Evolutionary conservation across 2,797 vertebrate genomes (phyloP), one percentile per base, ranked within the genome.

Genomic region (Labeo calbasu): DNA sequence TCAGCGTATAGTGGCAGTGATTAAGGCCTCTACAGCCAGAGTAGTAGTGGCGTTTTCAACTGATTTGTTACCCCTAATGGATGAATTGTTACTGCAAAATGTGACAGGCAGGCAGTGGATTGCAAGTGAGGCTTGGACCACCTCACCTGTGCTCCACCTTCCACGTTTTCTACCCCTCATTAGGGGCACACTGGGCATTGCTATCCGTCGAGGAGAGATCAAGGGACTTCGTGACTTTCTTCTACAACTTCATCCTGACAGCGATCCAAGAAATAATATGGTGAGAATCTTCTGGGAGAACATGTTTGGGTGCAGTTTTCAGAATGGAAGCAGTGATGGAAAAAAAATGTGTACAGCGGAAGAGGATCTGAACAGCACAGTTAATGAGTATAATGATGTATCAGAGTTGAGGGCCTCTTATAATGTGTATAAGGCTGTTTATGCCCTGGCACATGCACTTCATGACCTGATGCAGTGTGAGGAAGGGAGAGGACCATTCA

Each of bases 161-260:
- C 17, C 69, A 21, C 75, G 68, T 32, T 61, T 77, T 21, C 15
- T 84, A 5, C 71, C 51, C 17, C 53, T 80, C 8, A 11, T 87
- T 57, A 55, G 72, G 50, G 86, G 86, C 28, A 87, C 86, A 7
- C 48, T 87, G 51, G 86, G 86, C 28, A 84, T 87, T 43, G 86
- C 92, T 28, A 92, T 94, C n/a, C 90, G 90, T 3, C 84, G 88
- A 13, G 93, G 92, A 73, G 90, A 93, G 82, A 93, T 93, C 59
- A 28, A 86, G 28, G 92, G 91, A 1, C 90, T 93, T 40, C 55
- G 40, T 21, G 87, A 93, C 2, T 93, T 88, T 82, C 84, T 93
- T 6, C 36, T 68, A 72, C 23, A 17, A 3, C 8, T 84, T 17
- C 87, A 21, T 4, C 82, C 85, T 25, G 46, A 82, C 68, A 79